phyloP scores from a whole-genome alignment of 1,140 invertebrate species.

The Colletes gigas region DNA sequence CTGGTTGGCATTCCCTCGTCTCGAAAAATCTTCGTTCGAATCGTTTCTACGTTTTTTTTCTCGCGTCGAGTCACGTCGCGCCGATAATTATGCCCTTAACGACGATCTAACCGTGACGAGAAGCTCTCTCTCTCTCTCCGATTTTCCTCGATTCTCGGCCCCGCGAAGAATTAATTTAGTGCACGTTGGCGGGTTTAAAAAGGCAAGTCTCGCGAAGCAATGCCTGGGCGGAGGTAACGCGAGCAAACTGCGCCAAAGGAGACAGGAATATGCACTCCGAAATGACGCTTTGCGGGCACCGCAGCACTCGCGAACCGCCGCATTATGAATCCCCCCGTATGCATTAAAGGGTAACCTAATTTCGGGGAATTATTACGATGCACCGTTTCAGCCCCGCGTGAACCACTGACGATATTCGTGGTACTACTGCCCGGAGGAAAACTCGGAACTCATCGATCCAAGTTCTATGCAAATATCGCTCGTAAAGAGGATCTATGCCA shows the following conservation, averaged over 20 bases:
- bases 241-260: slow-evolving; percentile 38
- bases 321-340: slow-evolving; percentile 55
- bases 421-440: background rate
- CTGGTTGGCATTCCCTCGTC: too few relatives aligned
- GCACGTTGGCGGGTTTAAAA: slow-evolving; percentile 46
- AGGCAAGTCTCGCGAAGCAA: background rate
- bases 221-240: slow-evolving; percentile 8
- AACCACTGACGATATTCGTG: slow-evolving; percentile 29
- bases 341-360: slow-evolving; percentile 67
- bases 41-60: background rate
- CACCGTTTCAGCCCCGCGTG: slow-evolving; percentile 24
- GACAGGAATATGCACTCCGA: slow-evolving; percentile 56
- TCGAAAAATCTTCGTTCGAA: background rate
- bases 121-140: too few relatives aligned
- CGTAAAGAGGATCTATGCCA: too few relatives aligned
- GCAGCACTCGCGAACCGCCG: slow-evolving; percentile 16
- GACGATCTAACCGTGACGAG: background rate
- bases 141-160: slow-evolving; percentile 34
- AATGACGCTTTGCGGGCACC: slow-evolving; percentile 15
- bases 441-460: background rate
- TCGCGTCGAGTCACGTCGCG: background rate
- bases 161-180: slow-evolving; percentile 57
- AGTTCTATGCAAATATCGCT: background rate
- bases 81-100: slow-evolving; percentile 15
- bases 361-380: slow-evolving; percentile 63